phyloP scores from a whole-genome alignment of 2,113 vertebrate species.

The Triplophysa dalaica region DNA sequence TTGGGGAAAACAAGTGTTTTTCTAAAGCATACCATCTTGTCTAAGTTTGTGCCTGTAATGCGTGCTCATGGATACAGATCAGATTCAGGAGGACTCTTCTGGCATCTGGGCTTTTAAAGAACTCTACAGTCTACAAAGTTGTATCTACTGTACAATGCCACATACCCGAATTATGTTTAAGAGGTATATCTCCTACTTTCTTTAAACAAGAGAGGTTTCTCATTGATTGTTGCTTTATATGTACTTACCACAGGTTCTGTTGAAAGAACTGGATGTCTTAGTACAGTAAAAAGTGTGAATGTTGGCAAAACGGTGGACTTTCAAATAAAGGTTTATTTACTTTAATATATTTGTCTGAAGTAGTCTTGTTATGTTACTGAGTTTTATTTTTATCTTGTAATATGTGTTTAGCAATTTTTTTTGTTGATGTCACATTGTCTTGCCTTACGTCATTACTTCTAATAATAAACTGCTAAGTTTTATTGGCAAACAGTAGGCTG shows the following conservation, averaged over 20 bases:
- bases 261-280: conserved; percentile 85
- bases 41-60: conserved; percentile 31
- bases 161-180: conserved; percentile 27
- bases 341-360: conserved; percentile 52
- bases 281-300: conserved; percentile 60
- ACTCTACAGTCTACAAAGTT: conserved; percentile 9
- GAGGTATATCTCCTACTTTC: conserved; percentile 58
- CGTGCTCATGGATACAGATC: conserved; percentile 12
- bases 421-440: conserved; percentile 33
- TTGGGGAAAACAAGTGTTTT: conserved; percentile 44
- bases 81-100: conserved; percentile 21
- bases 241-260: conserved; percentile 82
- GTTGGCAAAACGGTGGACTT: conserved; percentile 47
- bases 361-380: conserved; percentile 40
- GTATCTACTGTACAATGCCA: neutral
- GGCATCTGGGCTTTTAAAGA: conserved; percentile 40
- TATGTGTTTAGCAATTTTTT: conserved; percentile 36
- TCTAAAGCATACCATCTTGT: conserved; percentile 43
- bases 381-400: conserved; percentile 50
- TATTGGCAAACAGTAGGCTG: conserved; percentile 51
- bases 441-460: conserved; percentile 41
- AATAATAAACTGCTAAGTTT: conserved; percentile 70
- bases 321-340: conserved; percentile 57
- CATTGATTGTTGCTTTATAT: conserved; percentile 49
- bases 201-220: conserved; percentile 59